Percentiles rank a stretch among this genome's conserved stretches.
These are phyloP conservation scores for Pavo muticus DNA, from an alignment of 2,113 vertebrate genomes.

Conservation along the genomic window DNA sequence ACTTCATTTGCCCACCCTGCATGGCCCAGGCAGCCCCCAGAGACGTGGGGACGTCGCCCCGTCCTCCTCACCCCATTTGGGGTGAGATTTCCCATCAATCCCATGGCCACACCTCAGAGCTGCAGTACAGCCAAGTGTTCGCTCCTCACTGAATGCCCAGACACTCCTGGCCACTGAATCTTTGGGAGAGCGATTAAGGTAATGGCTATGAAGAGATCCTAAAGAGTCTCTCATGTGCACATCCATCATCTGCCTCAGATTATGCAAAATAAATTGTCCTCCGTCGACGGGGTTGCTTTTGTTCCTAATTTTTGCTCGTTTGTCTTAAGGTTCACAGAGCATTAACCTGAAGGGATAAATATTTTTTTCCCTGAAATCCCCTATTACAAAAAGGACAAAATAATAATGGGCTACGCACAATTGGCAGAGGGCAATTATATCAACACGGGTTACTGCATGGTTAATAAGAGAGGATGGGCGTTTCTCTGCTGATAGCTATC, in stretches of 20 bases:
- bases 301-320: background rate
- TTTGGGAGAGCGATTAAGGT: background rate
- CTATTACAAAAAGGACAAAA: background rate
- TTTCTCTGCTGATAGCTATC: background rate
- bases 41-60: fast-evolving
- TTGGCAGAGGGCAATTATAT: background rate
- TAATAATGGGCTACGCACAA: background rate
- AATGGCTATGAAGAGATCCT: background rate
- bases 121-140: background rate
- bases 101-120: background rate
- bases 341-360: background rate
- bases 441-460: background rate
- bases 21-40: background rate
- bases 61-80: background rate
- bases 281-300: background rate
- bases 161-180: background rate
- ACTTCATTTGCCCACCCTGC: background rate
- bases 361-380: background rate
- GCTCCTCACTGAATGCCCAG: background rate
- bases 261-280: background rate
- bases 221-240: background rate
- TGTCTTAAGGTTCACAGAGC: background rate
- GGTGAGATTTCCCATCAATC: too few species aligned
- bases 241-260: background rate
- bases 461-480: background rate